A percentile compares a stretch with the other conserved stretches of the same genome.
These are phyloP conservation scores for Coelopa frigida DNA, from an alignment of 1,140 invertebrate genomes.

Conservation along the genomic window DNA sequence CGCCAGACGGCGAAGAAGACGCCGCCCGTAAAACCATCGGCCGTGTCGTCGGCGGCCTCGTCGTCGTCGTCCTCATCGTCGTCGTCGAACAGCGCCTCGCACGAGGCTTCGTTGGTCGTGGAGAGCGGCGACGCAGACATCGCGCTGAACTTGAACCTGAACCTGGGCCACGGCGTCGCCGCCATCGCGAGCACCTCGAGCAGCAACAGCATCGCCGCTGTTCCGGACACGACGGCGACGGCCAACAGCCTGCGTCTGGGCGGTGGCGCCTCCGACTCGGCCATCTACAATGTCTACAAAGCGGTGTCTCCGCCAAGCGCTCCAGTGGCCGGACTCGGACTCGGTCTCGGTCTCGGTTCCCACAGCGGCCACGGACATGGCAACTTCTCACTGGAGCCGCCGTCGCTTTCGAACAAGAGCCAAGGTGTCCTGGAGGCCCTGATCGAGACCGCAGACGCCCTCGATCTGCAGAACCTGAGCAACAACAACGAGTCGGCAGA, in stretches of 20 bases:
- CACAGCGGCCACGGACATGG: conserved; percentile 21
- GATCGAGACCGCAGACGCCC: conserved; percentile 23
- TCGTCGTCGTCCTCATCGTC: no score
- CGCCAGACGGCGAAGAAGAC: conserved; percentile 19
- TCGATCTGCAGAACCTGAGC: conserved; percentile 31
- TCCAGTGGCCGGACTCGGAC: conserved; percentile 22
- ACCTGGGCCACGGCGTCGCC: conserved; percentile 25
- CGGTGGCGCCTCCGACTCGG: conserved; percentile 26
- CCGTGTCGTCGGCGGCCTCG: background rate
- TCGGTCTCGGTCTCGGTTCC: conserved; percentile 26
- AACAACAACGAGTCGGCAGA: conserved; percentile 31
- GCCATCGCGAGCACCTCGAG: conserved; percentile 30
- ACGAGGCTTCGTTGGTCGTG: conserved; percentile 10
- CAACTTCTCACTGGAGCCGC: conserved; percentile 10
- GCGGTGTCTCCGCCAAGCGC: conserved; percentile 35
- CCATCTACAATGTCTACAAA: conserved; percentile 34
- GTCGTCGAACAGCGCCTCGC: background rate
- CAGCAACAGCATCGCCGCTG: conserved; percentile 5
- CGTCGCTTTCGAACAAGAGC: conserved; percentile 12
- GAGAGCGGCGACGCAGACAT: conserved; percentile 2
- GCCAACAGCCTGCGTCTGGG: conserved; percentile 10
- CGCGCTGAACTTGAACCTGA: conserved; percentile 25
- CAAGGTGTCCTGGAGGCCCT: conserved; percentile 8
- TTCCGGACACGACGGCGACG: conserved; percentile 13
- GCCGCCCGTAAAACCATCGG: conserved; percentile 7